Evolutionary conservation across 2,888 invertebrate species (phyloP).

Genomic region (Copidosoma aretas): DNA sequence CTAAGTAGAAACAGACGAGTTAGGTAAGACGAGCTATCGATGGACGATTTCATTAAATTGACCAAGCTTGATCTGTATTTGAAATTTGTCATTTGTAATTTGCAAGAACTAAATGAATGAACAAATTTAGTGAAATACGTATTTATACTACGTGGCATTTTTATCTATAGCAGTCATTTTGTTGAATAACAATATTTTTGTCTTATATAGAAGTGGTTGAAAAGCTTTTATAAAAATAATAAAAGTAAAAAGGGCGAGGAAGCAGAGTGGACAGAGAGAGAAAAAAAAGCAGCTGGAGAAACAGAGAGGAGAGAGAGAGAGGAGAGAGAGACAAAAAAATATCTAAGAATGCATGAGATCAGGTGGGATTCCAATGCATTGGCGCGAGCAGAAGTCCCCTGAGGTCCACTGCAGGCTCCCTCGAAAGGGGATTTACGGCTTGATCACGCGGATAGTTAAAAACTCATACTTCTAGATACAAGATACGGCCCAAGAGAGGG

Average conservation of each 20-base stretch:
- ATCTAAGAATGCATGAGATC: conserved; percentile 26
- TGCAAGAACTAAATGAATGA: no score
- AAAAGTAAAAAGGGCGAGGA: not conserved
- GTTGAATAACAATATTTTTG: no score
- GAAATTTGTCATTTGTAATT: no score
- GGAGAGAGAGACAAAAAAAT: not conserved
- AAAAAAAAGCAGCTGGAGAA: not conserved
- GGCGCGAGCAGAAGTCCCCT: conserved; percentile 28
- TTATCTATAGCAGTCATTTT: no score
- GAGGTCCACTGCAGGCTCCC: conserved; percentile 8
- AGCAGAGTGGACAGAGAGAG: not conserved
- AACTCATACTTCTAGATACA: conserved; percentile 29
- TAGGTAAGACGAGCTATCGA: no score
- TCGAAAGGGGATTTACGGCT: conserved; percentile 29
- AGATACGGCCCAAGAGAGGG: conserved; percentile 11
- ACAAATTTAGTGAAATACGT: no score
- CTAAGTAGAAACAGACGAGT: no score
- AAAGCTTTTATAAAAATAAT: no score
- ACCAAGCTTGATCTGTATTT: no score
- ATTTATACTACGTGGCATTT: no score
- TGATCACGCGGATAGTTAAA: conserved; percentile 31
- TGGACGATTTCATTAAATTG: no score
- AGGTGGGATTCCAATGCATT: conserved; percentile 32
- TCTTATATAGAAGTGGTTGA: no score
- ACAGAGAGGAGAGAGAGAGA: not conserved